These are phyloP conservation scores for Parazoanthus atlanticus DNA, from an alignment of 92 coral and sea anemone species.

Conservation along the genomic window DNA sequence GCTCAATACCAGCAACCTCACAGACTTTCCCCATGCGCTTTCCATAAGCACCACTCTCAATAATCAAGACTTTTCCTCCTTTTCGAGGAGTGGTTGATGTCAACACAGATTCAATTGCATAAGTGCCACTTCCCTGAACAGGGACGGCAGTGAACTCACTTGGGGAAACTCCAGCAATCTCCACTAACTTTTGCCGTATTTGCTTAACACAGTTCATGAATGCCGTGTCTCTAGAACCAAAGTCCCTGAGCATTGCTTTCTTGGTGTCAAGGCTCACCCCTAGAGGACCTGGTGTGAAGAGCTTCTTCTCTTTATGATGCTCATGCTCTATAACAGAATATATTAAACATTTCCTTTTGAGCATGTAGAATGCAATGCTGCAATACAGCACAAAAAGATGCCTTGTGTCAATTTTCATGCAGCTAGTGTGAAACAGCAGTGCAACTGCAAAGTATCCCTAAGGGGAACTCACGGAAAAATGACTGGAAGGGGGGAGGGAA, in stretches of 20 bases:
- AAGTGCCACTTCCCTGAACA: constrained; percentile 95
- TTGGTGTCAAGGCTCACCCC: constrained; percentile 87
- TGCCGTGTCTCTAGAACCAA: constrained; percentile 94
- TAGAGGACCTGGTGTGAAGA: constrained; percentile 97
- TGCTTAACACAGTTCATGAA: constrained; percentile 76
- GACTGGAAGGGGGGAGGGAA: no score
- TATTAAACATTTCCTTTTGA: background rate
- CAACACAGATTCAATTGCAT: constrained; percentile 88
- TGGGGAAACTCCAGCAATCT: constrained; percentile 87
- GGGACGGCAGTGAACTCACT: constrained; percentile 75
- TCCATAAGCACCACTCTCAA: constrained; percentile 94
- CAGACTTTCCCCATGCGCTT: constrained; percentile 88
- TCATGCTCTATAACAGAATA: constrained; percentile 13
- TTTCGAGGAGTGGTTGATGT: constrained; percentile 86
- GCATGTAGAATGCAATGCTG: background rate
- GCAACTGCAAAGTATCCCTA: no score
- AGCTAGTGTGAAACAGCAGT: background rate
- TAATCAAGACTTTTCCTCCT: constrained; percentile 79
- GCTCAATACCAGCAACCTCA: constrained; percentile 86
- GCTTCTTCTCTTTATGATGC: constrained; percentile 81
- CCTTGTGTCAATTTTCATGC: no score
- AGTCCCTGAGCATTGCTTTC: constrained; percentile 91
- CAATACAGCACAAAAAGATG: background rate
- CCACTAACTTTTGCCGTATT: constrained; percentile 81
- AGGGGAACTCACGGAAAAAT: no score